Base-by-base conservation (phyloP, 2,797 vertebrate genomes). In the Melanotaenia trifasciata region DNA sequence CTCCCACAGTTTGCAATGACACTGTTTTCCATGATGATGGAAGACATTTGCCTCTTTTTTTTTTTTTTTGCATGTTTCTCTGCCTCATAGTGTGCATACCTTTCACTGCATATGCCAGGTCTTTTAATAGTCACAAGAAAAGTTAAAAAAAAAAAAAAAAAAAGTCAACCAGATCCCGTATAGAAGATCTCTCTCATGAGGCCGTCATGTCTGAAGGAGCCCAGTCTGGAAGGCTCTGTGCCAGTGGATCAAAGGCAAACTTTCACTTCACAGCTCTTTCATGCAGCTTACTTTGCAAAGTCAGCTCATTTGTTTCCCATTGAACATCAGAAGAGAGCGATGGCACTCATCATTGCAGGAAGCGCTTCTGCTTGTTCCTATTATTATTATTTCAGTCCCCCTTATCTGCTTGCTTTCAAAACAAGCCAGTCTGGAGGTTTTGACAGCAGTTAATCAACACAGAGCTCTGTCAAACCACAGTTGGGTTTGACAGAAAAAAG, bases 161-260 rank as follows among this genome's bases (percentile, higher is more conserved):
- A 28, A 30, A 36, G 28, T 13, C 36, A 26, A 10, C 1, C 0
- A 5, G 5, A 30, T 66, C 26, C 10, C 20, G 18, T 22, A 16
- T 13, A 70, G 58, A 40, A 66, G 54, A 51, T 65, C 56, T 83
- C 43, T 54, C 56, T 87, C 78, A 59, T 76, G 58, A 43, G 54
- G 20, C 58, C 20, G 16, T 66, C 63, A 40, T 36, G 72, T 80
- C 58, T 67, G 61, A 76, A 57, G 76, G 65, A 71, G 47, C 38
- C 65, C 72, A 78, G 60, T 64, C 83, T 68, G 58, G 43, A 12
- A 40, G 71, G 61, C 61, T 53, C 7, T 62, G 24, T 72, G 80
- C 77, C 85, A 87, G 81, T 18, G 66, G 85, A 91, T 89, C 83
- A 87, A 86, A 92, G 76, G 68, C 59, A 50, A 61, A 74, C 67